These are phyloP conservation scores for Bellardia bayeri DNA, from an alignment of 2,888 invertebrate genomes.

Conservation along the genomic window DNA sequence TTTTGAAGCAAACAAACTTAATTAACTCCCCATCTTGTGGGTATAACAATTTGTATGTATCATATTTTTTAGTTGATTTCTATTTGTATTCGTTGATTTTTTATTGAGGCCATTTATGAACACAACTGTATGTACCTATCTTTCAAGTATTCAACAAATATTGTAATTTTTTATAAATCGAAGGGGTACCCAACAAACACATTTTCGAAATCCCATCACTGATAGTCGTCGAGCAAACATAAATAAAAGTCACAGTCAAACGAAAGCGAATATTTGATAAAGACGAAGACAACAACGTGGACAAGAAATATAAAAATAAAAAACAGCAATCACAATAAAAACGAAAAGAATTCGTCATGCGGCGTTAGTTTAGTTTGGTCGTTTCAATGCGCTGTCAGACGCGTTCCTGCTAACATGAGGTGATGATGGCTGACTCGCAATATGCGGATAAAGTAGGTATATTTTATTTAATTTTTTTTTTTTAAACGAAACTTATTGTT, in stretches of 20 bases:
- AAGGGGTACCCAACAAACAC: background rate
- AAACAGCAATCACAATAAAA: conserved; percentile 65
- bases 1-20: too few species aligned
- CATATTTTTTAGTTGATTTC: too few species aligned
- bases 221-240: background rate
- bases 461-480: conserved; percentile 18
- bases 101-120: too few species aligned
- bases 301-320: conserved; percentile 58
- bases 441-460: background rate
- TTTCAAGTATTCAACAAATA: too few species aligned
- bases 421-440: background rate
- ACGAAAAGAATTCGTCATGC: conserved; percentile 71
- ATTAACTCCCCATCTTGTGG: too few species aligned
- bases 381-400: conserved; percentile 50
- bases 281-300: conserved; percentile 59
- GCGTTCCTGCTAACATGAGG: conserved; percentile 16
- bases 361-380: conserved; percentile 65
- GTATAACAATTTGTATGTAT: too few species aligned
- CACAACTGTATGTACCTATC: too few species aligned
- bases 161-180: background rate
- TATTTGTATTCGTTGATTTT: too few species aligned
- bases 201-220: background rate
- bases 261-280: conserved; percentile 61
- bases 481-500: conserved; percentile 42
- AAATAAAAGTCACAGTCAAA: conserved; percentile 38